Evolutionary conservation across 1,140 invertebrate species (phyloP).

Genomic region (Daktulosphaira vitifoliae): DNA sequence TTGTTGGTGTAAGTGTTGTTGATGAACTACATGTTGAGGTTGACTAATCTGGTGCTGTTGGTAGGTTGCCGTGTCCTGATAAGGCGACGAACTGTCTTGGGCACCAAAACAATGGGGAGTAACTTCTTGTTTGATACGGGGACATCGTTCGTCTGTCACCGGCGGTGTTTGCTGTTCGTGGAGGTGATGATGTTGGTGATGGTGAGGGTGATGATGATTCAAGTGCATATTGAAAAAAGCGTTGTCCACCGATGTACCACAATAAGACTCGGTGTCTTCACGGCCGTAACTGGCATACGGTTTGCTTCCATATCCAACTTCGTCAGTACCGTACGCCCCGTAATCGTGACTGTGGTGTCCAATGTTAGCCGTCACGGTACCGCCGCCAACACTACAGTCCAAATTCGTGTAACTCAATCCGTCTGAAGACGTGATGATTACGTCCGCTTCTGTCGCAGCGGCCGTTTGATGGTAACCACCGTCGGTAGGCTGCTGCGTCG

Average conservation of each 20-base stretch:
- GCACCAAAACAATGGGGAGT: neutral
- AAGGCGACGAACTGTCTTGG: conserved; percentile 12
- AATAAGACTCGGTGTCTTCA: conserved; percentile 7
- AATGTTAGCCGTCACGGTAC: neutral
- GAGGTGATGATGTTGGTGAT: conserved; percentile 45
- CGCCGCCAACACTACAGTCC: conserved; percentile 51
- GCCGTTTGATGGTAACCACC: neutral
- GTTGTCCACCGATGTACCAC: conserved; percentile 27
- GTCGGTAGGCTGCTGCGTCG: neutral
- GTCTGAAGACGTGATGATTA: conserved; percentile 70
- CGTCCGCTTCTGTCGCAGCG: conserved; percentile 9
- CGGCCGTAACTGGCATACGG: neutral
- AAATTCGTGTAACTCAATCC: conserved; percentile 84
- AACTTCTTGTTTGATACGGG: conserved; percentile 3
- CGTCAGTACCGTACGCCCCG: no score
- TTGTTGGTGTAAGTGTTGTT: conserved; percentile 36
- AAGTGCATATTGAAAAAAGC: conserved; percentile 38
- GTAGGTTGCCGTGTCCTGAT: conserved; percentile 6
- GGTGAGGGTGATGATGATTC: conserved; percentile 42
- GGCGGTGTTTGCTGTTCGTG: neutral
- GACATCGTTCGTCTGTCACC: conserved; percentile 4
- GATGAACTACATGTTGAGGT: no score
- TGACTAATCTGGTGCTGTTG: no score
- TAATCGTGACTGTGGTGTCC: no score
- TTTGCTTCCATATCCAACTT: no score